Base-by-base conservation (phyloP, 2,888 invertebrate genomes). In the Pollenia amentaria region DNA sequence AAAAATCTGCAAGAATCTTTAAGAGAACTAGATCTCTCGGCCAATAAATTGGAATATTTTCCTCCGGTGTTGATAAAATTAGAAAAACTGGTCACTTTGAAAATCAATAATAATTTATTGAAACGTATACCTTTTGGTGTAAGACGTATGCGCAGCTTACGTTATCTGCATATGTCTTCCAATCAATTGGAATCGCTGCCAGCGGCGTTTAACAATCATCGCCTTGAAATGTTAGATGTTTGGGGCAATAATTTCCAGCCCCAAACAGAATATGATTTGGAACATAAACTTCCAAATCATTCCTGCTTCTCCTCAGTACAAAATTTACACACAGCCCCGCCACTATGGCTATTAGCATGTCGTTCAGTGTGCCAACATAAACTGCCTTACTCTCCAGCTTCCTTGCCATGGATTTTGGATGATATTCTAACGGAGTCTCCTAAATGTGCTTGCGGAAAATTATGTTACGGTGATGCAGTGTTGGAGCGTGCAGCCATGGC, bases 61-160 rank as follows among this genome's bases (percentile, higher is more conserved):
- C 97, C 97, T 10, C 93, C 94, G 78, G 94, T 94, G 65, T 93
- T 97, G 69, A 95, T 95, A 90, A 96, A 95, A 91, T 93, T 96
- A 21, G 93, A 94, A 88, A 94, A 93, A 18, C 92, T 97, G 84
- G 94, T 95, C 0, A 95, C 95, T 29, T 93, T 97, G 3, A 95
- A 96, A 90, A 85, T 96, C 8, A 95, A 95, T 89, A 93, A 95
- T 75, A 97, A 97, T 92, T 89, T 91, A 48, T 91, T 97, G 3
- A 91, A 89, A 48, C 90, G 90, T 42, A 90, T 97, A 78, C 97
- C 97, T 1, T 94, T 95, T 67, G 95, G 95, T 16, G 93, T 97
- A 67, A 96, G 96, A 8, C 95, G 95, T 40, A 93, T 93, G 88
- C 90, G 89, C 6, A 90, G 87, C 4, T 88, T 93, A 46, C 92